Percentiles rank a stretch among this genome's conserved stretches.
These are phyloP conservation scores for Columba janthina DNA, from an alignment of 2,113 vertebrate species.

Conservation along the genomic window DNA sequence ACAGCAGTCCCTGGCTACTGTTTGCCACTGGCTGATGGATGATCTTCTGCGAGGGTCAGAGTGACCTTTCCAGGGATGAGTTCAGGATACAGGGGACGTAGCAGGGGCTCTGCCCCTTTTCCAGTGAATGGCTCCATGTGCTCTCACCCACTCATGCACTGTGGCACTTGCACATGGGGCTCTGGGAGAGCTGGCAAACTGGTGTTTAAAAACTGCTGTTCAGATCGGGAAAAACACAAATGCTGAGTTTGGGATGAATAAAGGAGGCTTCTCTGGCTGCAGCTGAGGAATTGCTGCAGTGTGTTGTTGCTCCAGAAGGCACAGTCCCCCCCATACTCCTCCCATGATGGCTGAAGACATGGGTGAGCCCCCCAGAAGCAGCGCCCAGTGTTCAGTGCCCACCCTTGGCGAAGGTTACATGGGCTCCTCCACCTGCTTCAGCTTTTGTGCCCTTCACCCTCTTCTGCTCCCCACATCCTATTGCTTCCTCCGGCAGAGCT, in stretches of 20 bases:
- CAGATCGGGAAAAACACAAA: fast-evolving
- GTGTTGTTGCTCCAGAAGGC: background rate
- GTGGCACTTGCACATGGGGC: background rate
- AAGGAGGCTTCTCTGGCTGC: background rate
- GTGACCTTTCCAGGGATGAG: too few species aligned
- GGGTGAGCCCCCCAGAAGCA: background rate
- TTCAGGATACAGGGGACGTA: background rate
- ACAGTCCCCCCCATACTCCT: background rate
- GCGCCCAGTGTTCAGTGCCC: fast-evolving
- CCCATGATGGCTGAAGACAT: fast-evolving
- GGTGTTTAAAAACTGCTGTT: background rate
- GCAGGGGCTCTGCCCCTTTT: background rate
- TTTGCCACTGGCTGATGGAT: background rate
- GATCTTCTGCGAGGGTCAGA: background rate
- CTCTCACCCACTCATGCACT: background rate
- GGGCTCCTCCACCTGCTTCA: background rate
- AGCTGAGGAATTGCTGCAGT: background rate
- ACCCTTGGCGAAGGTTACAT: fast-evolving
- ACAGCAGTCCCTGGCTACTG: background rate
- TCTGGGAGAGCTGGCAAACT: fast-evolving
- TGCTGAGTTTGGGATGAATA: background rate
- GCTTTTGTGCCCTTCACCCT: background rate
- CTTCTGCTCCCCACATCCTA: fast-evolving
- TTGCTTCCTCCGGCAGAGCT: background rate
- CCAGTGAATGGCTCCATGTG: fast-evolving